Conservation (phyloP, 2,888 invertebrate species). For the Operophtera brumata region DNA sequence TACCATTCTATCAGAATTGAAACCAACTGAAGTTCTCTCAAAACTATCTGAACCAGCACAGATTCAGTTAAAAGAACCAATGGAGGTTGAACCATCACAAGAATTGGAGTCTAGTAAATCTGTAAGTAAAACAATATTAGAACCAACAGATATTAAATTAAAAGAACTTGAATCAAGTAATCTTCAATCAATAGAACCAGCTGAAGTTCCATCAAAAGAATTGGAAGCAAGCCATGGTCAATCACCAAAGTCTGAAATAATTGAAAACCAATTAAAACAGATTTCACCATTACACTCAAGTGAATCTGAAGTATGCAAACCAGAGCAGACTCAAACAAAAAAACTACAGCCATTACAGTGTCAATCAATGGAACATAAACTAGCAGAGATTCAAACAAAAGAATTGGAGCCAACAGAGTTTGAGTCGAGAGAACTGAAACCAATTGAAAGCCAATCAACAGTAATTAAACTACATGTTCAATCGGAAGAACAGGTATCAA, state of each 20-base stretch:
- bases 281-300: neutral
- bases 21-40: neutral
- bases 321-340: neutral
- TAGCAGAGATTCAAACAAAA: neutral
- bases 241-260: neutral
- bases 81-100: constrained; percentile 5
- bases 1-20: constrained; percentile 1
- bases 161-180: neutral
- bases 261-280: neutral
- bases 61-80: neutral
- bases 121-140: neutral
- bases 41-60: constrained; percentile 1
- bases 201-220: constrained; percentile 11
- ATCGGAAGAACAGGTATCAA: neutral
- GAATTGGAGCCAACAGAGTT: neutral
- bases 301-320: neutral
- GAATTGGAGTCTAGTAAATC: neutral
- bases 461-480: neutral
- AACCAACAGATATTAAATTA: neutral
- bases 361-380: neutral
- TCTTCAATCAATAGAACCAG: neutral
- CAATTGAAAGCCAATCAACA: neutral
- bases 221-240: neutral
- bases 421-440: neutral
- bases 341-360: neutral